Conservation (phyloP, 2,797 vertebrate genomes). For the Argentina silus region DNA sequence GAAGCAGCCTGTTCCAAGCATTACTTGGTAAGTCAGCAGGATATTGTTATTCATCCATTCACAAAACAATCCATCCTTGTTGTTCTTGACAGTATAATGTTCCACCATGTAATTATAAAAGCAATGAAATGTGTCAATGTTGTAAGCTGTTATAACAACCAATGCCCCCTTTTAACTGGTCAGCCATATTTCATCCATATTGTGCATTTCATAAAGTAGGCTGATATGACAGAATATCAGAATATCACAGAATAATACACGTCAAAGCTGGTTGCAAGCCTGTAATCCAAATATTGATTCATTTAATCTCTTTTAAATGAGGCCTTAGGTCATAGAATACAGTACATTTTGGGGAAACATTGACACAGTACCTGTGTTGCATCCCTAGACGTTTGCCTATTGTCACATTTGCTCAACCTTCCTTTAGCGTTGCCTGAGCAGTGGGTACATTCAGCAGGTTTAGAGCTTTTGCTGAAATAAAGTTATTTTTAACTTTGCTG, state of each 20-base stretch:
- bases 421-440: constrained; percentile 36
- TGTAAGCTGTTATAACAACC: no score
- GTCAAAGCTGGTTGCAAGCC: no score
- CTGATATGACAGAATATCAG: no score
- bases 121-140: no score
- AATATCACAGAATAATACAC: no score
- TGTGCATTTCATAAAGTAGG: no score
- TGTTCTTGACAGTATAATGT: background rate
- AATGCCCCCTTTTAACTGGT: no score
- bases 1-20: constrained; percentile 94
- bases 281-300: no score
- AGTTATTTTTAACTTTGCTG: constrained; percentile 59
- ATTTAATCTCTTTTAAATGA: no score
- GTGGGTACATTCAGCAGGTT: constrained; percentile 42
- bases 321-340: background rate
- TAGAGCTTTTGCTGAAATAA: constrained; percentile 40
- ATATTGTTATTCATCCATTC: background rate
- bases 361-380: background rate
- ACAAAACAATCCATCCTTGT: background rate
- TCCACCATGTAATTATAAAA: no score
- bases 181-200: no score
- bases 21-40: constrained; percentile 87
- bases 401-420: constrained; percentile 37
- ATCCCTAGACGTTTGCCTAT: background rate
- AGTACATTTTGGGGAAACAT: background rate